Percentiles rank a stretch among this genome's conserved stretches.
Evolutionary conservation across 2,113 vertebrate species (phyloP).

Genomic region (Silurus asotus): DNA sequence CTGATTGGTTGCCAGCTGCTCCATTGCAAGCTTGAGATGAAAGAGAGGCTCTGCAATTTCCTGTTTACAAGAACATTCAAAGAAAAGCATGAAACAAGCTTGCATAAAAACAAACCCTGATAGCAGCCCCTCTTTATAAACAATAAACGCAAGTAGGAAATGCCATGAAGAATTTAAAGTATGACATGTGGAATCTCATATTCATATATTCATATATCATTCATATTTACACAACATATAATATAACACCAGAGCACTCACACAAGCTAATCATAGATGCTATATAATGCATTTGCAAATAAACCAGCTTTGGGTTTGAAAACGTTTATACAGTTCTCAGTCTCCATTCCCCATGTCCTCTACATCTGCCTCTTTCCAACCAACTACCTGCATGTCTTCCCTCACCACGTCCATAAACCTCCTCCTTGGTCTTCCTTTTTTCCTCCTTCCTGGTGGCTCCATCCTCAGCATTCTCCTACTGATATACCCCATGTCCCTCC

Average conservation of each 20-base stretch:
- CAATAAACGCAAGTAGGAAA: not conserved
- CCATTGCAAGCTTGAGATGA: constrained; percentile 76
- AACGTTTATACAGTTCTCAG: not conserved
- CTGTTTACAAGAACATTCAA: constrained; percentile 55
- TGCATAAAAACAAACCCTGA: constrained; percentile 3
- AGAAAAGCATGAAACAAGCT: constrained; percentile 8
- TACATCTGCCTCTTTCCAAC: too few species aligned
- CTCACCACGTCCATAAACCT: too few species aligned
- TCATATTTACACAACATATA: too few species aligned
- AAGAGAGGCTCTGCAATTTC: constrained; percentile 78
- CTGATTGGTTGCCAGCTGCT: constrained; percentile 71
- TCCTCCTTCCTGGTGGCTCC: too few species aligned
- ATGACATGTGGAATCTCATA: not conserved
- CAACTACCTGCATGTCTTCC: too few species aligned
- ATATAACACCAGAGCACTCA: not conserved
- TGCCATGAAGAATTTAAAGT: not conserved
- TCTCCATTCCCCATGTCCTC: too few species aligned
- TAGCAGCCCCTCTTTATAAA: not conserved
- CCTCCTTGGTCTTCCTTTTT: too few species aligned
- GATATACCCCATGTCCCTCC: too few species aligned
- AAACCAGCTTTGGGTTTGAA: not conserved
- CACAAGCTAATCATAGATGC: not conserved
- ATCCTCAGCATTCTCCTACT: too few species aligned
- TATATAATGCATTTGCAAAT: not conserved
- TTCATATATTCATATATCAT: too few species aligned